A percentile compares a stretch with the other conserved stretches of the same genome.
phyloP scores from a whole-genome alignment of 2,888 invertebrate species.

The Scelioninae gen. 1 region DNA sequence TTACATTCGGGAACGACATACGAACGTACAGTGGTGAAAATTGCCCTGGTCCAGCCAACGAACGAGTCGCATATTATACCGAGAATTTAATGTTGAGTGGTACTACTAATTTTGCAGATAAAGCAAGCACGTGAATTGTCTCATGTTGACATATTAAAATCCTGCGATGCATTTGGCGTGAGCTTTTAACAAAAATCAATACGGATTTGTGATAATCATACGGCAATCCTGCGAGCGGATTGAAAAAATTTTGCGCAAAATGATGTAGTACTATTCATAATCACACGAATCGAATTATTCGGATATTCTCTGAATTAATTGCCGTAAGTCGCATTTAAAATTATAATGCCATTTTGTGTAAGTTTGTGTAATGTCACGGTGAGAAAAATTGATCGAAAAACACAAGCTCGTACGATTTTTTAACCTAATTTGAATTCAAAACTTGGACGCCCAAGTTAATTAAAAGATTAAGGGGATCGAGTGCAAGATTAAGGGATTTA shows the following conservation, averaged over 20 bases:
- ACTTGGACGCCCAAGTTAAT: conserved; percentile 14
- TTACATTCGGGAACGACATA: conserved; percentile 43
- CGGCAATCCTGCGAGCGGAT: conserved; percentile 6
- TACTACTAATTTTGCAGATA: conserved; percentile 52
- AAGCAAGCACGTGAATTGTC: conserved; percentile 47
- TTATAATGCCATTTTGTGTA: conserved; percentile 26
- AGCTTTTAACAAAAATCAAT: conserved; percentile 77
- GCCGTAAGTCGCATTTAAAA: conserved; percentile 24
- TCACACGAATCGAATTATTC: conserved; percentile 40
- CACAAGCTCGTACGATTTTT: conserved; percentile 11
- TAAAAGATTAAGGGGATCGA: conserved; percentile 33
- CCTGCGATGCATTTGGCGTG: conserved; percentile 46
- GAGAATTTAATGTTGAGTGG: conserved; percentile 40
- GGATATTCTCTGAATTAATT: conserved; percentile 34
- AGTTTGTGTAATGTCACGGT: conserved; percentile 22
- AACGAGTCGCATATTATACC: conserved; percentile 37
- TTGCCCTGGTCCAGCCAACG: conserved; percentile 14
- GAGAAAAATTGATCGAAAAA: not conserved
- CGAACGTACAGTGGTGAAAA: conserved; percentile 27
- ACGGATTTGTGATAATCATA: conserved; percentile 75
- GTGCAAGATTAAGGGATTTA: conserved; percentile 13
- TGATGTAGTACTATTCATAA: conserved; percentile 50
- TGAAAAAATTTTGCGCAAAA: conserved; percentile 20
- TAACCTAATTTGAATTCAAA: conserved; percentile 4
- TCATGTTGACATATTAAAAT: conserved; percentile 61